A percentile compares a stretch with the other conserved stretches of the same genome.
These are phyloP conservation scores for Aphodius sticticus DNA, from an alignment of 2,888 invertebrate genomes.

Conservation along the genomic window DNA sequence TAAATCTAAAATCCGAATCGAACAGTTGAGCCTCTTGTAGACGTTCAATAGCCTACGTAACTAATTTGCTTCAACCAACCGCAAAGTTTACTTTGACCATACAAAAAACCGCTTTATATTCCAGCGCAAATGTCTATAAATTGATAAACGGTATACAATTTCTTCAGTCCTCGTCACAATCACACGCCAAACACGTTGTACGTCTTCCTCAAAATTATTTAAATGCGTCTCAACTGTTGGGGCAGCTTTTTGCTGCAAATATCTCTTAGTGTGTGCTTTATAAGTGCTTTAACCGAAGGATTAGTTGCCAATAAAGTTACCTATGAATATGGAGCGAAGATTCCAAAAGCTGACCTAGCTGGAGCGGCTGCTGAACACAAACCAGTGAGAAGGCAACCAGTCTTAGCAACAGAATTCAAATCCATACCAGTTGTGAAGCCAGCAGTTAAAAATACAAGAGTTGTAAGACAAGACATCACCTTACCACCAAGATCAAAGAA, in stretches of 20 bases:
- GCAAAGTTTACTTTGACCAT: not conserved
- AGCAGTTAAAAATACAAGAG: constrained; percentile 18
- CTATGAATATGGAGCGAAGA: constrained; percentile 15
- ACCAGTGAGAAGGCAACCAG: not conserved
- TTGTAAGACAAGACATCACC: constrained; percentile 8
- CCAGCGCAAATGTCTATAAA: not conserved
- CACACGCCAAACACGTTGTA: not conserved
- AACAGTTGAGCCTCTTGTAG: not conserved
- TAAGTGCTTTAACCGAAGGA: constrained; percentile 9
- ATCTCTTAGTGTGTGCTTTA: constrained; percentile 8
- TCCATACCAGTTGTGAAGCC: constrained; percentile 25
- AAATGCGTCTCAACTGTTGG: constrained; percentile 8
- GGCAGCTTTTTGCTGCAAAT: constrained; percentile 17
- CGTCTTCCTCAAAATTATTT: not conserved
- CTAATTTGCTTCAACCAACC: not conserved
- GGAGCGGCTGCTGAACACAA: constrained; percentile 23
- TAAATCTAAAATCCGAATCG: not conserved
- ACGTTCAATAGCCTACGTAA: not conserved
- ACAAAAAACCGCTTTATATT: not conserved
- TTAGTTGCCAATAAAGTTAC: not conserved
- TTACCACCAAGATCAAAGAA: not conserved
- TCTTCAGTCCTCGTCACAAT: not conserved
- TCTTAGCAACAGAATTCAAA: constrained; percentile 16
- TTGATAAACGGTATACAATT: not conserved
- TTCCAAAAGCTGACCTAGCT: constrained; percentile 21